Evolutionary conservation across 2,888 invertebrate genomes (phyloP).

Genomic region (Archaeoteleia sp.): DNA sequence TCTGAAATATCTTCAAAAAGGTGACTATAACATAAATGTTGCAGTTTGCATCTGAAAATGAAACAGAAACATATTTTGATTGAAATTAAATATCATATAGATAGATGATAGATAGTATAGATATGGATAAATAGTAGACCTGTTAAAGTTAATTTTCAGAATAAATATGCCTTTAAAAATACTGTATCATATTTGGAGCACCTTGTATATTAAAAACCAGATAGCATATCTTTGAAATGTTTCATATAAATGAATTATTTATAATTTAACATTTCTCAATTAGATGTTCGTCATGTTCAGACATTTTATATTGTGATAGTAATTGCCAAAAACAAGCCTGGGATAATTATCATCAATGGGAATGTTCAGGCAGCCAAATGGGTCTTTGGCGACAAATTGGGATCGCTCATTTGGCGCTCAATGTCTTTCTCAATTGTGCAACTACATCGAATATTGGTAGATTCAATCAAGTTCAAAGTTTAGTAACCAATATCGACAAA

Average conservation of each 20-base stretch:
- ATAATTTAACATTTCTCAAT: conserved; percentile 52
- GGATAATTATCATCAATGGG: conserved; percentile 80
- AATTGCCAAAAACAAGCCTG: conserved; percentile 79
- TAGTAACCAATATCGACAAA: conserved; percentile 84
- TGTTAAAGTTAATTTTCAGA: too few relatives aligned
- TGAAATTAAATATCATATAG: too few relatives aligned
- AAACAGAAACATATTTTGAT: too few relatives aligned
- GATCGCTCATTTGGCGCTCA: conserved; percentile 86
- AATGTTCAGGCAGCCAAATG: conserved; percentile 81
- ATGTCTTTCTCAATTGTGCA: conserved; percentile 78
- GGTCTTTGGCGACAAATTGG: conserved; percentile 83
- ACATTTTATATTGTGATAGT: conserved; percentile 82
- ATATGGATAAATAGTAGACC: too few relatives aligned
- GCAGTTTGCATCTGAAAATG: too few relatives aligned
- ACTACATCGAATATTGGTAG: conserved; percentile 70
- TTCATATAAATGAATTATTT: conserved; percentile 2
- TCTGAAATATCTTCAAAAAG: conserved; percentile 1
- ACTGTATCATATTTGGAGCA: too few relatives aligned
- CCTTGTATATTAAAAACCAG: too few relatives aligned
- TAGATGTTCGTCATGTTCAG: conserved; percentile 82
- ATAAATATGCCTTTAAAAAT: too few relatives aligned
- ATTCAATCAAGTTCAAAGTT: conserved; percentile 82
- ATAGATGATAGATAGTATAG: too few relatives aligned
- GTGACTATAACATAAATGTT: too few relatives aligned
- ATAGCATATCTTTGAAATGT: background rate